These are phyloP conservation scores for Sebastes goodei DNA, from an alignment of 2,797 vertebrate genomes.

Conservation along the genomic window DNA sequence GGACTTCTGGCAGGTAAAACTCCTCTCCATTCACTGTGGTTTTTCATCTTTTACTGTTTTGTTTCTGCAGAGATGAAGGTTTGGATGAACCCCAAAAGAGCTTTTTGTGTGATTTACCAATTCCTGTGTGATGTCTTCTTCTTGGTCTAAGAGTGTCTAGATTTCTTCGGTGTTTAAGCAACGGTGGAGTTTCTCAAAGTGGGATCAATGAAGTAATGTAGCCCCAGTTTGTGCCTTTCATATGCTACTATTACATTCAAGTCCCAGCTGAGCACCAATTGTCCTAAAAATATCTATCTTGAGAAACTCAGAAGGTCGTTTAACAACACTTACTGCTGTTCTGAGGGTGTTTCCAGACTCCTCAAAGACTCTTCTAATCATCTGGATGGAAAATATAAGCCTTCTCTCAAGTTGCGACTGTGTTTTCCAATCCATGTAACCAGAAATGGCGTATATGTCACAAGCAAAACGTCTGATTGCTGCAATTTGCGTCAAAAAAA, in stretches of 20 bases:
- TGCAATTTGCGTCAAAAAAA: background rate
- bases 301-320: background rate
- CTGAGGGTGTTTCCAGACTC: background rate
- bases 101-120: slow-evolving; percentile 8
- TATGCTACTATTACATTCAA: background rate
- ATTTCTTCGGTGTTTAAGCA: background rate
- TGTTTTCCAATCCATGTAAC: background rate
- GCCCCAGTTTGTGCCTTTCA: background rate
- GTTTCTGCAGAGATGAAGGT: slow-evolving; percentile 11
- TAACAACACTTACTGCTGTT: background rate
- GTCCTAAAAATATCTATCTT: background rate
- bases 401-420: background rate
- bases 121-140: slow-evolving; percentile 13
- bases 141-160: background rate
- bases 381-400: background rate
- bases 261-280: background rate
- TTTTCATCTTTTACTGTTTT: slow-evolving; percentile 25
- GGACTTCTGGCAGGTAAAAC: slow-evolving; percentile 98
- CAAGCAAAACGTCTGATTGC: background rate
- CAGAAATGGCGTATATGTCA: background rate
- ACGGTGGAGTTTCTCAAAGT: background rate
- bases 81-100: slow-evolving; percentile 15
- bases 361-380: background rate
- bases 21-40: slow-evolving; percentile 9
- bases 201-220: background rate